Conservation (phyloP, 2,113 vertebrate species). For the Porphyrio hochstetteri region DNA sequence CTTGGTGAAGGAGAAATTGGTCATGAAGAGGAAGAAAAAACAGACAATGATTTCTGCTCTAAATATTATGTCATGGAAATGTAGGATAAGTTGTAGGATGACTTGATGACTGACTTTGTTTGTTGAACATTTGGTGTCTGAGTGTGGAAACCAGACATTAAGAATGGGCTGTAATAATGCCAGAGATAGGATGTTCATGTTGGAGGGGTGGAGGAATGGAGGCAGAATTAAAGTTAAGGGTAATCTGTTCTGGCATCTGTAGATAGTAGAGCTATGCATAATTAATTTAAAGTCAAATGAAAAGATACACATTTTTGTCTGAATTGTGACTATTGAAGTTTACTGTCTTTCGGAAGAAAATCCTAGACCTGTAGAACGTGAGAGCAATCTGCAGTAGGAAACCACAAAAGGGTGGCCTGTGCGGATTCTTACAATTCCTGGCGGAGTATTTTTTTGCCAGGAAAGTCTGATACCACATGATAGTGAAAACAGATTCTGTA, state of each 20-base stretch:
- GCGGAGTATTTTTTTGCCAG: background rate
- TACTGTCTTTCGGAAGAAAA: background rate
- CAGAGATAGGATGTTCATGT: background rate
- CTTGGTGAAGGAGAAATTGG: constrained; percentile 35
- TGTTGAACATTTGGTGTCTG: background rate
- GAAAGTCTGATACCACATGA: background rate
- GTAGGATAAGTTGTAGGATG: background rate
- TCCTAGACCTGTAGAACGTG: rapidly evolving
- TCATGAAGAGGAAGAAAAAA: background rate
- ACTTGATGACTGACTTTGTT: background rate
- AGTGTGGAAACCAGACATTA: background rate
- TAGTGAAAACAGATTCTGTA: background rate
- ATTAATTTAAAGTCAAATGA: background rate
- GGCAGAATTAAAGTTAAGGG: background rate
- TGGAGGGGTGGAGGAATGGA: background rate
- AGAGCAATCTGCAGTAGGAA: background rate
- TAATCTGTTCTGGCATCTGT: background rate
- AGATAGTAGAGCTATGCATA: background rate
- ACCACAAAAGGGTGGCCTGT: background rate
- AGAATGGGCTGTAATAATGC: background rate
- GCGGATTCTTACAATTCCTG: background rate
- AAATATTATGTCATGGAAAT: background rate
- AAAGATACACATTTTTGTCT: background rate
- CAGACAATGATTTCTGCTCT: background rate
- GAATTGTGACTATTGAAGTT: background rate